phyloP scores from a whole-genome alignment of 2,888 invertebrate genomes.

The Drosophila formosana region DNA sequence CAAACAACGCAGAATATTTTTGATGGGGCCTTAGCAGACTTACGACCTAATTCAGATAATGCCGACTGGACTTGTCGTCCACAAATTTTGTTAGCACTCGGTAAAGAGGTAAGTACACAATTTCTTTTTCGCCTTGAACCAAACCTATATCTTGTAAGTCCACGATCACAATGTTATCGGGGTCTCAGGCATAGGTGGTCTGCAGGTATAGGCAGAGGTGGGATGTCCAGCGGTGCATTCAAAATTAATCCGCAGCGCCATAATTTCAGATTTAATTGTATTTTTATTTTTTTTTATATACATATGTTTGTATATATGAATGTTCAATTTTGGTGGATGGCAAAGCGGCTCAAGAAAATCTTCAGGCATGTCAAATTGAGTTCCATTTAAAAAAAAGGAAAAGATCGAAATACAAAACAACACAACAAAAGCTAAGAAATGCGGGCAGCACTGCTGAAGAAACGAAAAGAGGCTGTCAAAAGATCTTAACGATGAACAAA shows the following conservation, averaged over 20 bases:
- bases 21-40: conserved; percentile 34
- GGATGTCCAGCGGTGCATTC: conserved; percentile 47
- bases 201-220: conserved; percentile 11
- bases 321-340: conserved; percentile 29
- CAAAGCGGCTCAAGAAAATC: conserved; percentile 70
- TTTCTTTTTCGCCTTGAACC: conserved; percentile 42
- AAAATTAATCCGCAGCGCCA: conserved; percentile 74
- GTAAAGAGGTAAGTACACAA: conserved; percentile 8
- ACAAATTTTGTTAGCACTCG: background rate
- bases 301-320: background rate
- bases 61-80: conserved; percentile 30
- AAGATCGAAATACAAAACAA: conserved; percentile 28
- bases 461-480: conserved; percentile 71
- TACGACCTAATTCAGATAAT: conserved; percentile 36
- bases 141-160: conserved; percentile 21
- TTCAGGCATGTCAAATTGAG: conserved; percentile 79
- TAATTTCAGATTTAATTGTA: conserved; percentile 73
- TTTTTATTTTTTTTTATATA: conserved; percentile 15
- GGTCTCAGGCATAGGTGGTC: conserved; percentile 21
- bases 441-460: conserved; percentile 40
- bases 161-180: conserved; percentile 32
- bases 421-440: conserved; percentile 55
- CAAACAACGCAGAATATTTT: conserved; percentile 19
- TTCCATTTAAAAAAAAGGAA: conserved; percentile 58
- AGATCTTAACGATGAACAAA: conserved; percentile 71